Percentiles rank a stretch among this genome's conserved stretches.
Conservation (phyloP, 2,113 vertebrate genomes). For the Oreochromis niloticus region DNA sequence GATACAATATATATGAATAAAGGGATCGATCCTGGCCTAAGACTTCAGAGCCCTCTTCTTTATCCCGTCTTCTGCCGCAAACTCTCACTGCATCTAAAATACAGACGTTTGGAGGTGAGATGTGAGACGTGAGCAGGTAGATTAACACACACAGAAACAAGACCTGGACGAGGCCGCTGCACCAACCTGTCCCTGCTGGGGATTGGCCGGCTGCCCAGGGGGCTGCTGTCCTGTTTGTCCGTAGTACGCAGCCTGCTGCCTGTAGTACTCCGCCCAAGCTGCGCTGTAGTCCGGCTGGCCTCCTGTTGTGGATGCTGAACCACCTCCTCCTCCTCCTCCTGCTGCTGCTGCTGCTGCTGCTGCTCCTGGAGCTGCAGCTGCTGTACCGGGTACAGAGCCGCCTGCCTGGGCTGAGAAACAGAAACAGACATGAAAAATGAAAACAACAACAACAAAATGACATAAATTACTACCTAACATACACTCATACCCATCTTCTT, state of each 20-base stretch:
- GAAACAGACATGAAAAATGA: background rate
- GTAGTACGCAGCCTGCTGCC: conserved; percentile 92
- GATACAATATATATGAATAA: background rate
- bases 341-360: conserved; percentile 66
- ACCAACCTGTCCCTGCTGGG: conserved; percentile 81
- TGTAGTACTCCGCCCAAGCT: conserved; percentile 92
- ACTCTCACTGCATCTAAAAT: conserved; percentile 46
- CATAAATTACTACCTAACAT: background rate
- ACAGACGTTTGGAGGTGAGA: background rate
- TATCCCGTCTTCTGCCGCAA: background rate
- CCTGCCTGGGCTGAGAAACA: conserved; percentile 55
- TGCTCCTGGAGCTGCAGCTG: conserved; percentile 34
- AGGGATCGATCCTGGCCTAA: background rate
- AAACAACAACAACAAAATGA: background rate
- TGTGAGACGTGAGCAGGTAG: background rate
- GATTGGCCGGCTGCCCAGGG: conserved; percentile 75
- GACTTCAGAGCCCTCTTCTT: background rate
- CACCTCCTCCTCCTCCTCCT: conserved; percentile 61
- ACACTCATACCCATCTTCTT: conserved; percentile 84
- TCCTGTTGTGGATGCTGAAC: conserved; percentile 75
- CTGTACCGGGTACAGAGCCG: conserved; percentile 30
- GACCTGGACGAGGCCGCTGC: background rate
- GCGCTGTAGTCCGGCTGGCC: conserved; percentile 86
- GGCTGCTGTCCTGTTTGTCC: conserved; percentile 80
- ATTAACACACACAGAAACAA: background rate